Evolutionary conservation across 1,140 invertebrate genomes (phyloP).

Genomic region (Lepeophtheirus salmonis): DNA sequence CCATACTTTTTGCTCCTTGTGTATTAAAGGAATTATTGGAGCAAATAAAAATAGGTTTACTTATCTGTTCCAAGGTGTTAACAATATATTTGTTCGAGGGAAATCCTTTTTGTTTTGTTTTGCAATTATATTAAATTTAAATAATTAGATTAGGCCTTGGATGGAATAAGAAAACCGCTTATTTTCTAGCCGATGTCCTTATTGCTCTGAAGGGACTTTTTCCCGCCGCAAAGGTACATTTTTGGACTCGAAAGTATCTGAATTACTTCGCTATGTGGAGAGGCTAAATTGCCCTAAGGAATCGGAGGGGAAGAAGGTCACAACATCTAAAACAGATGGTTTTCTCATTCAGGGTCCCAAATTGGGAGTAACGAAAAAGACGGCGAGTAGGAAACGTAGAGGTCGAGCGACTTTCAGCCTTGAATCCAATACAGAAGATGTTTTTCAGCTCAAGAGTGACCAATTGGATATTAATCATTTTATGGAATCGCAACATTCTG

Average conservation of each 20-base stretch:
- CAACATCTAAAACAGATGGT: not conserved
- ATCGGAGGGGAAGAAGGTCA: not conserved
- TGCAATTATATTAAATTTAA: not conserved
- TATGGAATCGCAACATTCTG: not conserved
- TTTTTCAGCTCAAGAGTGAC: too few species aligned
- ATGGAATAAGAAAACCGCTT: too few species aligned
- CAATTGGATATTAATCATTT: not conserved
- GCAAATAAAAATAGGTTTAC: not conserved
- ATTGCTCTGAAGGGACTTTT: not conserved
- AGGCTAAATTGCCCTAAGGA: not conserved
- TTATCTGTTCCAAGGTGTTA: not conserved
- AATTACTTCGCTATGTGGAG: not conserved
- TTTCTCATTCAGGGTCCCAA: not conserved
- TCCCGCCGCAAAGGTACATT: not conserved
- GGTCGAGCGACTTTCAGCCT: not conserved
- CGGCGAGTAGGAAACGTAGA: not conserved
- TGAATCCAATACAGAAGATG: not conserved
- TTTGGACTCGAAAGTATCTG: not conserved
- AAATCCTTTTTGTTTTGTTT: not conserved
- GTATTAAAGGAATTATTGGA: not conserved
- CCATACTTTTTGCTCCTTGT: not conserved
- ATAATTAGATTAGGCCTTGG: not conserved
- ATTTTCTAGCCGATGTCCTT: not conserved
- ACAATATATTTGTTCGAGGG: not conserved
- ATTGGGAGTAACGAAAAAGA: not conserved